Evolutionary conservation across 35 echinoderm and acorn worm species (phyloP).

Genomic region (Lytechinus variegatus): DNA sequence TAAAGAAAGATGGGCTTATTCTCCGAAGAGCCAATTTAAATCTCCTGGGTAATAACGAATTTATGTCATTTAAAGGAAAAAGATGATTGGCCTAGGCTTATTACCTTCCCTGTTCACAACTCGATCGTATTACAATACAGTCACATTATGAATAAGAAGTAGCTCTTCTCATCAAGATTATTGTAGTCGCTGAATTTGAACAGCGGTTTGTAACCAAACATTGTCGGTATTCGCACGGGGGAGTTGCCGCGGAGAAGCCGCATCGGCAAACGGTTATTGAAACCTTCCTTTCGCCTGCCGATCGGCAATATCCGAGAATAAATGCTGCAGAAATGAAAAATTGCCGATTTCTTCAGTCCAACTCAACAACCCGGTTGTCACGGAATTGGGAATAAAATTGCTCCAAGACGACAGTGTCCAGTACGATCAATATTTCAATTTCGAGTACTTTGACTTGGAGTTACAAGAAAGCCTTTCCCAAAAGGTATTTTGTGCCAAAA

Average conservation of each 20-base stretch:
- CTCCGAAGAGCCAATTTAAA: neutral
- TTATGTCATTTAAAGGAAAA: neutral
- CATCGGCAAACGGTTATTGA: neutral
- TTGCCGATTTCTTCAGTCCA: neutral
- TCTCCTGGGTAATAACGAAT: neutral
- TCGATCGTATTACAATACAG: conserved; percentile 31
- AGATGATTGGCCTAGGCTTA: neutral
- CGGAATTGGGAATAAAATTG: neutral
- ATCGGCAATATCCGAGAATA: neutral
- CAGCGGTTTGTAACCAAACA: conserved; percentile 32
- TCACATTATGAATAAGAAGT: conserved; percentile 35
- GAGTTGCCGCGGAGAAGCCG: neutral
- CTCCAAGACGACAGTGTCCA: neutral
- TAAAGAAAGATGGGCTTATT: neutral
- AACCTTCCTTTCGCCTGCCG: neutral
- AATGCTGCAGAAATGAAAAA: neutral
- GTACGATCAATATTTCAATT: conserved; percentile 18
- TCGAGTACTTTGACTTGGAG: neutral
- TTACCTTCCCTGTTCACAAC: neutral
- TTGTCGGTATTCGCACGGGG: conserved; percentile 3
- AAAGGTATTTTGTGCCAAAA: too few species aligned
- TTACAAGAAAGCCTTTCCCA: too few species aligned
- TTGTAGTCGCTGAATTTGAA: conserved; percentile 26
- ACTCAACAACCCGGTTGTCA: conserved; percentile 7
- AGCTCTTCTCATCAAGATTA: conserved; percentile 16